Base-by-base conservation (phyloP, 1,140 invertebrate genomes). In the Aradophagus sp. region DNA sequence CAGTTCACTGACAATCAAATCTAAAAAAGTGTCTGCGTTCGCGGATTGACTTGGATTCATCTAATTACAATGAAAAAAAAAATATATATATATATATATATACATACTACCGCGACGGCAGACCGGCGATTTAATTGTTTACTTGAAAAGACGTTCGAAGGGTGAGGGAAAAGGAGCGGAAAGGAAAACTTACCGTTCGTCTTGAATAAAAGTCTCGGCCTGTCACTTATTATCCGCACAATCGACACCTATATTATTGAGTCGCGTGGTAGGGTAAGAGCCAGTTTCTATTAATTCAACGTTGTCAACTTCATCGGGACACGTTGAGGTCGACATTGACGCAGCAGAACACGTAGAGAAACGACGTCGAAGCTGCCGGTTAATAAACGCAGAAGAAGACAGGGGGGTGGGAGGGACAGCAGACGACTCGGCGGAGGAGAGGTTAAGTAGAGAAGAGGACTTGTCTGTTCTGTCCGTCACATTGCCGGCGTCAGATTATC, bases 401-500 rank as follows among this genome's bases (percentile, higher is more conserved):
- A 52, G 41, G 27, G 27, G 27, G n/a, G 27, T 2, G 27, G 5
- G 59, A 36, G 65, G 66, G 56, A 48, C 45, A 62, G 66, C 56
- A 71, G 59, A 63, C 67, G 66, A 72, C 36, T 52, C 72, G 71
- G 69, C 61, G 59, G 72, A 62, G 70, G 72, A 66, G 74, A 77
- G 69, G 71, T 74, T 76, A 77, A 76, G 74, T 68, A 74, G 72
- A 72, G 75, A 74, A 75, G 76, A 77, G 76, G 73, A 75, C 80
- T 84, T 83, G 80, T 85, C 82, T 80, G 81, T 84, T 77, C 81
- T 78, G 83, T 86, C 84, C 84, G 81, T 86, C 84, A 84, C 78
- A 77, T 85, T 78, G 84, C 82, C 75, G 66, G 77, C 80, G 84
- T 85, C 84, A 85, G 84, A 85, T 86, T 86, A 85, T 85, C 84